phyloP scores from a whole-genome alignment of 2,888 invertebrate genomes.

The Cerastoderma edule region DNA sequence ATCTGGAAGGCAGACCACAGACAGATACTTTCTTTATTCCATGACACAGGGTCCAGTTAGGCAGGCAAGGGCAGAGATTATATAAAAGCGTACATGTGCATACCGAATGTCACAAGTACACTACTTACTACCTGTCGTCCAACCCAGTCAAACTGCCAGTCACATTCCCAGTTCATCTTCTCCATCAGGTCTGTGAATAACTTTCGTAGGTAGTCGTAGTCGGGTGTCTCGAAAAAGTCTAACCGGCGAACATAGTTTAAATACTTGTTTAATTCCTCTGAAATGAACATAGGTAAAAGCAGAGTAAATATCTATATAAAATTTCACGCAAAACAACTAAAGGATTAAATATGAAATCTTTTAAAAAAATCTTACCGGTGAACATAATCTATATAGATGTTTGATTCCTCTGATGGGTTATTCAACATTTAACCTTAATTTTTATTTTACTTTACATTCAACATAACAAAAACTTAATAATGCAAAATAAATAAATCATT shows the following conservation, averaged over 20 bases:
- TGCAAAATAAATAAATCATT: too few species aligned
- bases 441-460: too few species aligned
- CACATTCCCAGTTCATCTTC: conserved; percentile 81
- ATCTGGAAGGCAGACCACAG: too few species aligned
- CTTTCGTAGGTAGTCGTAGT: conserved; percentile 98
- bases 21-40: conserved; percentile 13
- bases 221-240: conserved; percentile 99
- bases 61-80: conserved; percentile 5
- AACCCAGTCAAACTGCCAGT: conserved; percentile 84
- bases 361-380: too few species aligned
- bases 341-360: not conserved
- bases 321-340: too few species aligned
- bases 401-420: too few species aligned
- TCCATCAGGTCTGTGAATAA: conserved; percentile 89
- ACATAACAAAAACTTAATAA: too few species aligned
- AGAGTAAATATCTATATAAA: too few species aligned
- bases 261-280: conserved; percentile 99
- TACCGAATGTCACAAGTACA: conserved; percentile 23
- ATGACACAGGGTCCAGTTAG: not conserved
- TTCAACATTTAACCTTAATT: too few species aligned
- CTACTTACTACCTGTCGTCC: conserved; percentile 75
- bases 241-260: conserved; percentile 97
- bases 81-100: conserved; percentile 38
- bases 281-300: conserved; percentile 81
- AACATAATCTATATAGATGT: too few species aligned